A percentile compares a stretch with the other conserved stretches of the same genome.
Conservation (phyloP, 2,888 invertebrate genomes). For the Chymomyza caudatula region DNA sequence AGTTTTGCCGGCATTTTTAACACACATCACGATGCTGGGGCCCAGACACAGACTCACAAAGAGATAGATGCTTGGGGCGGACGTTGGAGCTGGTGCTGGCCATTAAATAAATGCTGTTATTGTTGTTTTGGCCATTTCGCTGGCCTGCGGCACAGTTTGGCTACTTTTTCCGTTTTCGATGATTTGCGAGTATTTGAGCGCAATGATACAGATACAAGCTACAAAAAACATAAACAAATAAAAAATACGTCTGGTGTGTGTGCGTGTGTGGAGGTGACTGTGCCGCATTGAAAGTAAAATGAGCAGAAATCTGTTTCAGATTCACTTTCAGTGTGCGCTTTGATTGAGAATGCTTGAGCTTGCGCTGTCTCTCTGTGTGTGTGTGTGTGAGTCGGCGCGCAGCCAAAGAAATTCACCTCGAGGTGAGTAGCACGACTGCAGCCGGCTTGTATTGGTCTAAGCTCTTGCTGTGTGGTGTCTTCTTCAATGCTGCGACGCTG, state of each 20-base stretch:
- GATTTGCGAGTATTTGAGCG: conserved; percentile 15
- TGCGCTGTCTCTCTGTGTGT: background rate
- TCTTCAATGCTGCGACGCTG: background rate
- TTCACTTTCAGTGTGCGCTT: conserved; percentile 57
- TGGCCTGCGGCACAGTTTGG: conserved; percentile 39
- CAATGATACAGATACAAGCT: conserved; percentile 41
- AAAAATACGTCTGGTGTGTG: background rate
- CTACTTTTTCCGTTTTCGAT: conserved; percentile 14
- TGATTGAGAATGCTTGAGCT: conserved; percentile 65
- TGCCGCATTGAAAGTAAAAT: conserved; percentile 45
- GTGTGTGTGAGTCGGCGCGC: background rate
- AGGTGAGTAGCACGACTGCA: background rate
- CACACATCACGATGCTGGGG: conserved; percentile 31
- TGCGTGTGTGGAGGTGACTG: background rate
- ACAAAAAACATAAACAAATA: background rate
- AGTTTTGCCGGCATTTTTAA: conserved; percentile 36
- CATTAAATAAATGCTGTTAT: conserved; percentile 10
- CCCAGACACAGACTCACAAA: background rate
- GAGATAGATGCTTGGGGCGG: background rate
- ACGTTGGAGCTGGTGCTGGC: background rate
- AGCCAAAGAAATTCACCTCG: conserved; percentile 1
- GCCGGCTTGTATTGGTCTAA: background rate
- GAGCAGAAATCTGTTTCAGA: conserved; percentile 41
- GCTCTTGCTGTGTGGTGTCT: background rate
- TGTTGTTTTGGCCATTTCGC: conserved; percentile 15